These are phyloP conservation scores for Parasteatoda tepidariorum DNA, from an alignment of 1,140 invertebrate species.

Conservation along the genomic window DNA sequence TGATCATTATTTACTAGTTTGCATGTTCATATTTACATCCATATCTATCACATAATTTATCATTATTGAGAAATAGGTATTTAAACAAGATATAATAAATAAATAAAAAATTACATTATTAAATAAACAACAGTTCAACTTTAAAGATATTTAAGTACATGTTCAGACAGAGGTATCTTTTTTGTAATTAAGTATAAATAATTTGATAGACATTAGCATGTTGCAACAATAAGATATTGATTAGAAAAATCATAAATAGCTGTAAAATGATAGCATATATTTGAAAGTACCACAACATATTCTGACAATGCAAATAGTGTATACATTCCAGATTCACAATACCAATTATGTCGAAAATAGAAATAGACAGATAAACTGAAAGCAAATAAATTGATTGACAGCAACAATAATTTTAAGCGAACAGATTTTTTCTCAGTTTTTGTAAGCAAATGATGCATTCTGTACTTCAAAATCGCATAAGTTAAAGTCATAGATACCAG, in stretches of 20 bases:
- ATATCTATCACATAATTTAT: too few species aligned
- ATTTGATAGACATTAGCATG: too few species aligned
- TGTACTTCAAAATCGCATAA: constrained; percentile 14
- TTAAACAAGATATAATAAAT: too few species aligned
- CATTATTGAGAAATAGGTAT: too few species aligned
- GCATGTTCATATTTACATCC: too few species aligned
- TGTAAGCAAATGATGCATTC: background rate
- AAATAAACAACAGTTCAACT: too few species aligned
- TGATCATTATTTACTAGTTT: too few species aligned
- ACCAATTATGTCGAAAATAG: constrained; percentile 89
- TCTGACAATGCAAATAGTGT: constrained; percentile 93
- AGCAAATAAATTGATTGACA: constrained; percentile 79
- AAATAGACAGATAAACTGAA: constrained; percentile 88
- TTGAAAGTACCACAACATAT: constrained; percentile 91
- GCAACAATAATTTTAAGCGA: constrained; percentile 79
- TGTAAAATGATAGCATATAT: constrained; percentile 93
- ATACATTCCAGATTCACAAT: constrained; percentile 92
- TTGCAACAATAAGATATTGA: constrained; percentile 33
- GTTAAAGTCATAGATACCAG: constrained; percentile 84
- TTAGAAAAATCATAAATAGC: constrained; percentile 82
- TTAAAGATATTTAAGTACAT: too few species aligned
- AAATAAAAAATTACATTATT: too few species aligned
- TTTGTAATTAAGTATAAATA: too few species aligned
- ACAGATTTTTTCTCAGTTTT: constrained; percentile 74
- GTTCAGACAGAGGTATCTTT: too few species aligned